Percentiles rank a stretch among this genome's conserved stretches.
Conservation (phyloP, 2,113 vertebrate species). For the Varanus komodoensis region DNA sequence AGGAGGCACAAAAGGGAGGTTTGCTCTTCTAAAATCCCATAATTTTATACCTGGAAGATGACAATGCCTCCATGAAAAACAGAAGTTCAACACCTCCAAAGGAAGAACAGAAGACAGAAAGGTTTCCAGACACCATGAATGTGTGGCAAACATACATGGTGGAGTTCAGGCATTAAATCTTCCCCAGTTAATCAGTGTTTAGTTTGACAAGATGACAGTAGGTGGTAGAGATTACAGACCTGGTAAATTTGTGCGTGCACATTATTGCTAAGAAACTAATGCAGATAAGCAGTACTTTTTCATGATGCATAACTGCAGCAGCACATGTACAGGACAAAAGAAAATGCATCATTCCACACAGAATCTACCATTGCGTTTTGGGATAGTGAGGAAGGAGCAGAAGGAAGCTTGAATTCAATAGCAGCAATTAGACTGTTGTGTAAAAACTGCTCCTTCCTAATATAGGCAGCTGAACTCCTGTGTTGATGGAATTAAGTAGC, state of each 20-base stretch:
- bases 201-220: neutral
- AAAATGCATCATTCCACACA: neutral
- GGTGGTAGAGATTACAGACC: neutral
- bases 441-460: neutral
- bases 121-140: neutral
- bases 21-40: neutral
- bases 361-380: neutral
- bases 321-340: neutral
- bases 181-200: neutral
- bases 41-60: neutral
- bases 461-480: neutral
- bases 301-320: neutral
- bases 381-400: neutral
- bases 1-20: neutral
- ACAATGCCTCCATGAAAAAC: neutral
- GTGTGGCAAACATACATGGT: neutral
- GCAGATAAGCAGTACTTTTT: neutral
- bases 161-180: neutral
- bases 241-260: neutral
- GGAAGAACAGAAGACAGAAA: neutral
- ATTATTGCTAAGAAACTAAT: neutral
- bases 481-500: conserved; percentile 9
- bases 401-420: neutral
- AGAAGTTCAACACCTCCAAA: neutral
- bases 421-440: neutral